Conservation (phyloP, 2,888 invertebrate species). For the Zygogramma bicolorata region DNA sequence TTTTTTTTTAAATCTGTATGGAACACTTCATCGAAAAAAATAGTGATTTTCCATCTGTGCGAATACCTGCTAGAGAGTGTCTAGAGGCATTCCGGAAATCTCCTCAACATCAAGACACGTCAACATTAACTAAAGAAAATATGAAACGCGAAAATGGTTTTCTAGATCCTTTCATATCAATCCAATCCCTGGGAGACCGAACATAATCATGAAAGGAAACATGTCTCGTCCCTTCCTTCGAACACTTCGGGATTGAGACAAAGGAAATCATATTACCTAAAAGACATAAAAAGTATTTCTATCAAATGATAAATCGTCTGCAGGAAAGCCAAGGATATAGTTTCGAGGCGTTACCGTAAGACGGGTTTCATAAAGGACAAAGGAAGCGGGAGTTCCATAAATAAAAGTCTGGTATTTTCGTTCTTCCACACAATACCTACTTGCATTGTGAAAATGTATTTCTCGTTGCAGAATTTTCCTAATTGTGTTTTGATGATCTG, state of each 20-base stretch:
- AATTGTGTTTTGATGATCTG: not conserved
- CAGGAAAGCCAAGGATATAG: not conserved
- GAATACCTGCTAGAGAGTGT: too few species aligned
- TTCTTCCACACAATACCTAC: not conserved
- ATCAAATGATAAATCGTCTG: conserved; percentile 19
- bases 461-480: not conserved
- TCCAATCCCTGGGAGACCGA: not conserved
- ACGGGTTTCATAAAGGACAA: not conserved
- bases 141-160: conserved; percentile 4
- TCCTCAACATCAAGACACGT: not conserved
- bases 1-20: too few species aligned
- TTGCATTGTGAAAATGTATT: not conserved
- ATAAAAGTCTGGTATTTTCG: not conserved
- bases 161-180: not conserved
- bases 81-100: too few species aligned
- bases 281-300: conserved; percentile 18
- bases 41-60: too few species aligned
- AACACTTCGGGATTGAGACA: conserved; percentile 6
- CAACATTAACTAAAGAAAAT: not conserved
- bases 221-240: not conserved
- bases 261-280: conserved; percentile 20
- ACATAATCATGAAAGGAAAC: not conserved
- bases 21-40: too few species aligned
- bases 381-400: not conserved
- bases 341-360: not conserved